phyloP scores from a whole-genome alignment of 2,888 invertebrate genomes.

The Horisme vitalbata region DNA sequence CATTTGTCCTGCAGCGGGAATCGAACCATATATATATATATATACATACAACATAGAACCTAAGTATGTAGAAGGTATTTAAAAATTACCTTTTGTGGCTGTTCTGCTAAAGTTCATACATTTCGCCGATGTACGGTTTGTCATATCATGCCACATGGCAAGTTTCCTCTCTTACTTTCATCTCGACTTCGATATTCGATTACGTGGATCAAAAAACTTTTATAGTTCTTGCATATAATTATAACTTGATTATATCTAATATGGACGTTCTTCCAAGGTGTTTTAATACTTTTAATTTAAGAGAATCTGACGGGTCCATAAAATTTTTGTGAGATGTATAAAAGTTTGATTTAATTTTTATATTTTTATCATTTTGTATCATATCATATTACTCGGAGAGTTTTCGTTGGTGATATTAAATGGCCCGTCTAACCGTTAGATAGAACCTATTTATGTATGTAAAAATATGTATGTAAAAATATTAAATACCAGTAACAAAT shows the following conservation, averaged over 20 bases:
- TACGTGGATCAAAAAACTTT: constrained; percentile 56
- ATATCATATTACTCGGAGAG: too few species aligned
- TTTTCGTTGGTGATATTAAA: too few species aligned
- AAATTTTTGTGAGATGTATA: constrained; percentile 1
- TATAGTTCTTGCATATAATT: constrained; percentile 52
- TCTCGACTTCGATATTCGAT: constrained; percentile 33
- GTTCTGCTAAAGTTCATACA: too few species aligned
- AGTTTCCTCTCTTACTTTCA: constrained; percentile 4
- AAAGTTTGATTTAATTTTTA: constrained; percentile 6
- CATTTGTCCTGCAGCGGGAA: too few species aligned
- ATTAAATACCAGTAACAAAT: too few species aligned
- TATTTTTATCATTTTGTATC: neutral
- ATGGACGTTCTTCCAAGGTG: constrained; percentile 32
- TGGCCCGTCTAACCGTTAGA: too few species aligned
- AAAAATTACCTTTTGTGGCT: too few species aligned
- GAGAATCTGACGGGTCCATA: constrained; percentile 4
- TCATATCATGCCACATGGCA: neutral
- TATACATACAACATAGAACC: too few species aligned
- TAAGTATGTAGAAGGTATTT: too few species aligned
- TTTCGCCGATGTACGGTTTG: neutral
- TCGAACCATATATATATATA: too few species aligned
- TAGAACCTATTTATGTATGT: too few species aligned
- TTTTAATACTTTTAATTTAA: constrained; percentile 14
- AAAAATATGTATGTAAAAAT: too few species aligned
- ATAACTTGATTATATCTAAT: constrained; percentile 47